Evolutionary conservation across 2,888 invertebrate species (phyloP).

Genomic region (Eristalis intricaria): DNA sequence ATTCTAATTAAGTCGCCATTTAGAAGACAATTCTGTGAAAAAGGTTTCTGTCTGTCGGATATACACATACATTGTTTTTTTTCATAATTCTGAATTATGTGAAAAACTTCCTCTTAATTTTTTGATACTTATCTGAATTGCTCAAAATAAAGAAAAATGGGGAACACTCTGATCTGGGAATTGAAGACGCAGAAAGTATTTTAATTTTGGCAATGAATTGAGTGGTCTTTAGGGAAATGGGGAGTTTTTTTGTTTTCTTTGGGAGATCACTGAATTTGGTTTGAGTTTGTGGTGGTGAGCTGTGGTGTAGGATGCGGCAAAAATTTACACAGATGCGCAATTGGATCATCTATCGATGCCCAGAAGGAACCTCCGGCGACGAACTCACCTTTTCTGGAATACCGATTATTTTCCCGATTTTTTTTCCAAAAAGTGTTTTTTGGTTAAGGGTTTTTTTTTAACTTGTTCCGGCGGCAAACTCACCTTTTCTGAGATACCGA

Average conservation of each 20-base stretch:
- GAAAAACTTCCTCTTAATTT: background rate
- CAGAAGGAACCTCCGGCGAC: no score
- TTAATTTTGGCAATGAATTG: background rate
- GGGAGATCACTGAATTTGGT: background rate
- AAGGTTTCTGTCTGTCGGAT: background rate
- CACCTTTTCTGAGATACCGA: no score
- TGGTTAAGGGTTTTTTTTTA: no score
- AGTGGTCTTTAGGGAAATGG: background rate
- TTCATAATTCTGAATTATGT: constrained; percentile 8
- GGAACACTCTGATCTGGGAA: background rate
- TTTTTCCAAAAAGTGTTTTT: no score
- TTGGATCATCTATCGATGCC: no score
- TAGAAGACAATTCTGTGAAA: constrained; percentile 33
- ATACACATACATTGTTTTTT: background rate
- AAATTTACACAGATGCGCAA: no score
- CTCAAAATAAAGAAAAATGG: background rate
- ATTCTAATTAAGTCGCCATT: constrained; percentile 13
- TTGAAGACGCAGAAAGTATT: background rate
- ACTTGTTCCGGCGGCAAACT: no score
- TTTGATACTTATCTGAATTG: background rate
- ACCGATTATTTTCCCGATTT: no score
- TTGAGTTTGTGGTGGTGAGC: background rate
- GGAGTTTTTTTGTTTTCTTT: background rate
- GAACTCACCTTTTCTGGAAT: no score
- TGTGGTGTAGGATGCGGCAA: no score